Evolutionary conservation across 2,797 vertebrate genomes (phyloP).

Genomic region (Halcyon smyrnensis): DNA sequence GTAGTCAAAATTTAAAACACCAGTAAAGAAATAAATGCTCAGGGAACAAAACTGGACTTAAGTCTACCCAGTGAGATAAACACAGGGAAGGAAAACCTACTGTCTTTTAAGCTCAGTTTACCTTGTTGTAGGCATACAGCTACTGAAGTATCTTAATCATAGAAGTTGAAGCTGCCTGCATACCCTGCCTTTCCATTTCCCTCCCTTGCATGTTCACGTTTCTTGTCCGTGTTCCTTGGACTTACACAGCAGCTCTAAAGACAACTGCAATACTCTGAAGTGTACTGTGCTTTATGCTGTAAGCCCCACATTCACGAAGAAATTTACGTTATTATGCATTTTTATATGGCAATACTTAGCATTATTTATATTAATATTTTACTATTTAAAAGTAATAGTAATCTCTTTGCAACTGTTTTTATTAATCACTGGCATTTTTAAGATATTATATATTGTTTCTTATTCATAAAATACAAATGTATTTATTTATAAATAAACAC

Average conservation of each 20-base stretch:
- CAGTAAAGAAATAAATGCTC: background rate
- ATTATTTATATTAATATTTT: too few species aligned
- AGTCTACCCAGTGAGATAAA: background rate
- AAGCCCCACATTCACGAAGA: background rate
- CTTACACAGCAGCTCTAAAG: background rate
- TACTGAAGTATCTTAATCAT: background rate
- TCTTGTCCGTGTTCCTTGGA: background rate
- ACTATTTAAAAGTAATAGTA: background rate
- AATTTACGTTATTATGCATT: background rate
- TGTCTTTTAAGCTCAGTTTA: background rate
- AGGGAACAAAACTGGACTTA: background rate
- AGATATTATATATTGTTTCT: background rate
- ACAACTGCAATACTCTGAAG: background rate
- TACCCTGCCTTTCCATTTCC: background rate
- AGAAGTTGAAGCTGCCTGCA: background rate
- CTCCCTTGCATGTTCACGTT: background rate
- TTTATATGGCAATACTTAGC: background rate
- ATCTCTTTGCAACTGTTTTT: background rate
- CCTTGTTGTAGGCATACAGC: background rate
- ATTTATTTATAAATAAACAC: conserved; percentile 20
- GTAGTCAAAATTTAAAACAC: background rate
- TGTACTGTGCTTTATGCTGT: background rate
- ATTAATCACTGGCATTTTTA: background rate
- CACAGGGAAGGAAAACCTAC: background rate
- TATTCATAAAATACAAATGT: background rate